Percentiles rank a stretch among this genome's conserved stretches.
Evolutionary conservation across 2,113 vertebrate species (phyloP).

Genomic region (Macrotis lagotis): DNA sequence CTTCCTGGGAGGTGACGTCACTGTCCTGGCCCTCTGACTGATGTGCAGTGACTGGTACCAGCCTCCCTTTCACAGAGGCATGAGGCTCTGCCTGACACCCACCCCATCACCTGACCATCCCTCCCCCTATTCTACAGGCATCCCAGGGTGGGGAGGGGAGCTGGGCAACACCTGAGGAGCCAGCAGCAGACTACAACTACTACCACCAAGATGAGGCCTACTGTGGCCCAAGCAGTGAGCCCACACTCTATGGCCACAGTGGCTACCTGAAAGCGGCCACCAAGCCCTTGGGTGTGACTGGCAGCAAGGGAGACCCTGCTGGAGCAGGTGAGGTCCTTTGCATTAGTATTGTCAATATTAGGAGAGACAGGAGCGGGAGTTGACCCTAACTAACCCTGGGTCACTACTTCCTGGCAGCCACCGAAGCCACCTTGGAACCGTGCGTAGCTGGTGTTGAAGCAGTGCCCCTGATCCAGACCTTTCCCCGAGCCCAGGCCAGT

Average conservation of each 20-base stretch:
- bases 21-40: background rate
- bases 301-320: conserved; percentile 71
- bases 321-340: conserved; percentile 81
- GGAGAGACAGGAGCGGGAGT: background rate
- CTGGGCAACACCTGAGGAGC: conserved; percentile 80
- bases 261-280: conserved; percentile 75
- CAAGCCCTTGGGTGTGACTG: conserved; percentile 70
- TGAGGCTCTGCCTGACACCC: background rate
- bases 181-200: conserved; percentile 82
- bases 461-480: conserved; percentile 76
- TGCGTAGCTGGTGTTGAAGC: conserved; percentile 78
- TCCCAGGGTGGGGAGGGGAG: conserved; percentile 79
- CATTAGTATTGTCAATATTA: background rate
- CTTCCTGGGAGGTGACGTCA: background rate
- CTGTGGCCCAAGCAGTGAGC: conserved; percentile 71
- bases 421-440: conserved; percentile 79
- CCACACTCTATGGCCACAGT: conserved; percentile 73
- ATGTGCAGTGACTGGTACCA: conserved; percentile 21
- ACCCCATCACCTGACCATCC: conserved; percentile 55
- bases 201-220: conserved; percentile 91
- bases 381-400: background rate
- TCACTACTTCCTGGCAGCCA: conserved; percentile 34
- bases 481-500: conserved; percentile 76
- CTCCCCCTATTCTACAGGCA: conserved; percentile 66
- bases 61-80: background rate